A percentile compares a stretch with the other conserved stretches of the same genome.
Evolutionary conservation across 2,888 invertebrate genomes (phyloP).

Genomic region (Tenthredo livida): DNA sequence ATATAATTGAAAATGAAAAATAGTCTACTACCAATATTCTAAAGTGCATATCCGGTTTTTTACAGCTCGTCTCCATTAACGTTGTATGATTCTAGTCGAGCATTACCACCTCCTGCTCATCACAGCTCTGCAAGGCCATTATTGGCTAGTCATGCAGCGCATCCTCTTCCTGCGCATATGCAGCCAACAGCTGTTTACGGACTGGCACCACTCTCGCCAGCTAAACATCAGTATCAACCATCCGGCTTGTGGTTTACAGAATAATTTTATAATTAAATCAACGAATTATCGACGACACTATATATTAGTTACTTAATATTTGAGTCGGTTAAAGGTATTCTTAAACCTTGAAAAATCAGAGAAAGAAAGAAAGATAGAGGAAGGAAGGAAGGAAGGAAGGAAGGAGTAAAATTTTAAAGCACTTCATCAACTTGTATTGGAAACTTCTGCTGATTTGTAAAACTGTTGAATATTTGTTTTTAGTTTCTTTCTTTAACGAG

Average conservation of each 20-base stretch:
- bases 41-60: constrained; percentile 67
- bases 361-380: not conserved
- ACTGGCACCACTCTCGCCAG: constrained; percentile 86
- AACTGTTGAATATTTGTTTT: not conserved
- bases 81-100: constrained; percentile 80
- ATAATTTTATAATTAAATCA: constrained; percentile 71
- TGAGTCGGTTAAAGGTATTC: not conserved
- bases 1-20: not conserved
- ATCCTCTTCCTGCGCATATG: constrained; percentile 91
- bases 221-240: constrained; percentile 85
- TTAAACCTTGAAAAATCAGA: not conserved
- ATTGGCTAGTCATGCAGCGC: constrained; percentile 84
- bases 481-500: not conserved
- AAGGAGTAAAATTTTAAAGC: not conserved
- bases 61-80: constrained; percentile 77
- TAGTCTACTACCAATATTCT: constrained; percentile 60
- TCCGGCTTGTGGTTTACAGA: constrained; percentile 90
- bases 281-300: not conserved
- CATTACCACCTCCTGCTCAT: constrained; percentile 91
- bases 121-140: constrained; percentile 87
- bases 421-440: not conserved
- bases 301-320: not conserved
- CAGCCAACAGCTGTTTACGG: constrained; percentile 84
- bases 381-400: not conserved
- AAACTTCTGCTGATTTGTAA: not conserved